phyloP scores from a whole-genome alignment of 2,888 invertebrate species.

The Pterostichus niger region DNA sequence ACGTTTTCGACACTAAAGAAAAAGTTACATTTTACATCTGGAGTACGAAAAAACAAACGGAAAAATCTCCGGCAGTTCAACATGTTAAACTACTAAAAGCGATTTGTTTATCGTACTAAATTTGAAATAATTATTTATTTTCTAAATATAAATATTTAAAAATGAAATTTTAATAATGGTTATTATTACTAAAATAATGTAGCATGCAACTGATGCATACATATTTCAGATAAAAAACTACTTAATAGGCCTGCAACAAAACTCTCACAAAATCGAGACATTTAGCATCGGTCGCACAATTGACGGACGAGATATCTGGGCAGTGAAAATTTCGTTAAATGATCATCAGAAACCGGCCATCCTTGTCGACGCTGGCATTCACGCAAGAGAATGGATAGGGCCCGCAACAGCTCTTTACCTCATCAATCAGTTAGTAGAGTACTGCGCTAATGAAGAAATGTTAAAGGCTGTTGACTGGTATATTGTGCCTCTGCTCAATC shows the following conservation, averaged over 20 bases:
- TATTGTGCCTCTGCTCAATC: conserved; percentile 79
- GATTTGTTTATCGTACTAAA: no score
- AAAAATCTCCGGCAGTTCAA: no score
- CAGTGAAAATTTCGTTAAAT: conserved; percentile 82
- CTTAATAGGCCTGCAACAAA: not conserved
- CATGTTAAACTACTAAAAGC: no score
- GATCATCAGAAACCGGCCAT: conserved; percentile 79
- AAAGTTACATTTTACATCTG: no score
- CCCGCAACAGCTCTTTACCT: conserved; percentile 83
- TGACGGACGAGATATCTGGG: conserved; percentile 81
- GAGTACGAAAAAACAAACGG: no score
- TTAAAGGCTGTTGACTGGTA: conserved; percentile 83
- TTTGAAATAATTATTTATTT: no score
- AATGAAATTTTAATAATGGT: no score
- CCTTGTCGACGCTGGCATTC: conserved; percentile 82
- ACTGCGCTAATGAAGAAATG: conserved; percentile 79
- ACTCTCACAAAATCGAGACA: conserved; percentile 71
- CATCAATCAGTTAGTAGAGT: conserved; percentile 82
- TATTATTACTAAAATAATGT: no score
- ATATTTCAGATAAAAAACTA: not conserved
- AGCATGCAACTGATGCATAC: no score
- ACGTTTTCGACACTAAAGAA: no score
- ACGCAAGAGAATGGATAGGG: conserved; percentile 86
- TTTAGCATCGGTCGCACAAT: conserved; percentile 80
- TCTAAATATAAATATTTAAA: no score